Percentiles rank a stretch among this genome's conserved stretches.
phyloP scores from a whole-genome alignment of 1,140 invertebrate genomes.

The Ganaspis sp. region DNA sequence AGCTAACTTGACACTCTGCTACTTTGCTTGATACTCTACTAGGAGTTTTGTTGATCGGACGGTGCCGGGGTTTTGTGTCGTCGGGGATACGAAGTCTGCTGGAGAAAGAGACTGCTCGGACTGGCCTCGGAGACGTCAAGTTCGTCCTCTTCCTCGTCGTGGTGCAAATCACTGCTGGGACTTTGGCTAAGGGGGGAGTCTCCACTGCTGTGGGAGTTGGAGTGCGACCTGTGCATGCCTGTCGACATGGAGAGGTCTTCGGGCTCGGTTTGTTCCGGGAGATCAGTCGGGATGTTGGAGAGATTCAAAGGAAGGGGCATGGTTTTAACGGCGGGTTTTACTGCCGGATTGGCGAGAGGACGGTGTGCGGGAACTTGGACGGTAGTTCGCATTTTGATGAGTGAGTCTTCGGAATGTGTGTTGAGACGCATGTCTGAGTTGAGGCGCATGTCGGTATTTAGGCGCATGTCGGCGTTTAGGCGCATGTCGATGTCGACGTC shows the following conservation, averaged over 20 bases:
- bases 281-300: conserved; percentile 65
- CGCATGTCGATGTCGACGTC: conserved; percentile 62
- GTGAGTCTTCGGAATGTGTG: conserved; percentile 28
- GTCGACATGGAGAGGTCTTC: conserved; percentile 86
- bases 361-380: conserved; percentile 62
- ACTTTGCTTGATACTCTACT: too few species aligned
- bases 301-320: conserved; percentile 63
- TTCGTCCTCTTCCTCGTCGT: conserved; percentile 66
- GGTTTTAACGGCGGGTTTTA: conserved; percentile 35
- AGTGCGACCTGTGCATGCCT: conserved; percentile 61
- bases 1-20: too few species aligned
- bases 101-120: conserved; percentile 61
- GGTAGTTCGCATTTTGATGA: conserved; percentile 57
- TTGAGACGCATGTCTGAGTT: conserved; percentile 54
- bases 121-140: conserved; percentile 58
- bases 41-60: conserved; percentile 33
- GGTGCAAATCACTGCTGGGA: conserved; percentile 59
- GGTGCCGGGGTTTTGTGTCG: background rate
- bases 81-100: conserved; percentile 35
- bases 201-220: conserved; percentile 64
- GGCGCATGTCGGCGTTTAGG: conserved; percentile 55
- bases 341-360: conserved; percentile 49
- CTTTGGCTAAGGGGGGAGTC: conserved; percentile 66
- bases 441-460: conserved; percentile 60
- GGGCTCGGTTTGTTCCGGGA: conserved; percentile 91